Base-by-base conservation (phyloP, 2,888 invertebrate genomes). In the Hoplodrina blanda region DNA sequence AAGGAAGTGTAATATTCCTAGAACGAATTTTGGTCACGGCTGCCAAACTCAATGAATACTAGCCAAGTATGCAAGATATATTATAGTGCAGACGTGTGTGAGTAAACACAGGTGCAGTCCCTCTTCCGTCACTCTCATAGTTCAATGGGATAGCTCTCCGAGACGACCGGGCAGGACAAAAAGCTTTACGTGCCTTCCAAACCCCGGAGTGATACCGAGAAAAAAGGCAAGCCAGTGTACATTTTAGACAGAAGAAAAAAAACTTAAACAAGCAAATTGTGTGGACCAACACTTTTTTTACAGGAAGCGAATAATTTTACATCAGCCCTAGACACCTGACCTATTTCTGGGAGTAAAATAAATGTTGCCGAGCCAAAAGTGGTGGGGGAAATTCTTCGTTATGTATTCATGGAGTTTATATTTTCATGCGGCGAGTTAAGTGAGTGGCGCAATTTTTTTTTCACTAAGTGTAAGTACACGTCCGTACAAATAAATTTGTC, bases 341-440 rank as follows among this genome's bases (percentile, higher is more conserved):
- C 80, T 74, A 73, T 68, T 80, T 82, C 65, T 61, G 67, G 62
- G 57, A 55, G 67, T 68, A 53, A 80, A 82, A 78, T 80, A 79
- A 78, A 75, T 73, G 78, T 67, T 65, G 41, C 49, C 59, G 25
- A 56, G 54, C 62, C 46, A 67, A 57, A 61, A 57, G 37, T n/a
- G 59, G 46, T 30, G 52, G 54, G 70, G 61, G 60, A 55, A 69
- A 73, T 69, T 76, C 79, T 81, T 82, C 83, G 76, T 87, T 87
- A 79, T 66, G 76, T 87, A 87, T 87, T 86, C 87, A 86, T 86
- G 85, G 80, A 85, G 77, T 82, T 85, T 79, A 84, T 84, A 84
- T 86, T 87, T 85, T 85, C 80, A 81, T 77, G 81, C 78, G 65
- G 49, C 61, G 50, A 65, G 76, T 73, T 81, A 84, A 86, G 83